These are phyloP conservation scores for Berghia stephanieae DNA, from an alignment of 1,140 invertebrate genomes.

Conservation along the genomic window DNA sequence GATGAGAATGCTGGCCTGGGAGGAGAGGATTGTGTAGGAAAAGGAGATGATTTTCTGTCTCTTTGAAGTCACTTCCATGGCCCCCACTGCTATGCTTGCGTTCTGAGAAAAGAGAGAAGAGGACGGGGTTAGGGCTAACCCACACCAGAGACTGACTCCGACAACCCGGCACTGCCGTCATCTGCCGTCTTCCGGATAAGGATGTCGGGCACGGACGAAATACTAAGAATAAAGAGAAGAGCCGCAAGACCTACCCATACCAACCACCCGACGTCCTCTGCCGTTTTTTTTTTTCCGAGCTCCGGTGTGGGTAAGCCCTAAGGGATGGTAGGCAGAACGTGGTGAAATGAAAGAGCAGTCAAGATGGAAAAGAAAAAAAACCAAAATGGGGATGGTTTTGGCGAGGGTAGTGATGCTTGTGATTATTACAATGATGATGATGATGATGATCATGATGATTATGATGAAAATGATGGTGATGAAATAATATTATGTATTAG, in stretches of 20 bases:
- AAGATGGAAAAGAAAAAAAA: neutral
- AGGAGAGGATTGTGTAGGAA: conserved; percentile 55
- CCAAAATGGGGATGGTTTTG: neutral
- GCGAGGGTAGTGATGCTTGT: too few species aligned
- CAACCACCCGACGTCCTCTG: too few species aligned
- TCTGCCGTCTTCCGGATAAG: too few species aligned
- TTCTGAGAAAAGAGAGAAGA: conserved; percentile 39
- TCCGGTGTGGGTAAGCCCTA: neutral
- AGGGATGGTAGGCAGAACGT: neutral
- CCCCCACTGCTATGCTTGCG: conserved; percentile 55
- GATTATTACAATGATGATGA: too few species aligned
- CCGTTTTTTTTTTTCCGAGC: too few species aligned
- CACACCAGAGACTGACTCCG: too few species aligned
- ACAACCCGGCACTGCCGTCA: too few species aligned
- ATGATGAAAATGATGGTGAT: too few species aligned
- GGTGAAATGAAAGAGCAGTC: neutral
- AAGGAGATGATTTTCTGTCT: conserved; percentile 54
- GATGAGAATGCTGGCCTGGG: conserved; percentile 49
- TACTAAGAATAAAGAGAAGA: too few species aligned
- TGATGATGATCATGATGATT: too few species aligned
- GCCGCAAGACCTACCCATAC: too few species aligned
- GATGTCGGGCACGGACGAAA: too few species aligned
- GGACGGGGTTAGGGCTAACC: neutral
- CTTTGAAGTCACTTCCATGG: conserved; percentile 50
- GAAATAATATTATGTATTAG: neutral